These are phyloP conservation scores for Semicossyphus pulcher DNA, from an alignment of 2,113 vertebrate species.

Conservation along the genomic window DNA sequence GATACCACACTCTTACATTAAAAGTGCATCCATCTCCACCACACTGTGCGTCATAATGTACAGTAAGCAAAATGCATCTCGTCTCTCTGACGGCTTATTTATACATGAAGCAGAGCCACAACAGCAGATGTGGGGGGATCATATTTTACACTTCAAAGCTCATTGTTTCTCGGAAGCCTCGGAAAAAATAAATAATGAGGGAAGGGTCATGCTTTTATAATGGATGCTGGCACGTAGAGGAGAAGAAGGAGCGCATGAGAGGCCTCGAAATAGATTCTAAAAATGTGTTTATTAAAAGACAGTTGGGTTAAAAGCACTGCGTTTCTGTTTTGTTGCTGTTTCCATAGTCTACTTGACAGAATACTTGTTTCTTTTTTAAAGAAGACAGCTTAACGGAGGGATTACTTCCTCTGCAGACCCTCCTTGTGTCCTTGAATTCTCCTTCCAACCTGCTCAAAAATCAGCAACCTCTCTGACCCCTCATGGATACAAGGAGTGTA, in stretches of 20 bases:
- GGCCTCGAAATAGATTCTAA: background rate
- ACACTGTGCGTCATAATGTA: background rate
- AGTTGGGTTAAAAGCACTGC: background rate
- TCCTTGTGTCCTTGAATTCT: background rate
- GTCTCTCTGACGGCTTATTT: slow-evolving; percentile 45
- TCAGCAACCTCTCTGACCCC: background rate
- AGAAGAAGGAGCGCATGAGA: background rate
- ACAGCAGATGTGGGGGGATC: slow-evolving; percentile 30
- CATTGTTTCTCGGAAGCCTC: slow-evolving; percentile 42
- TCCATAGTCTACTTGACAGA: background rate
- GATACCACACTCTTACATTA: background rate
- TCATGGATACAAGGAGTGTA: background rate
- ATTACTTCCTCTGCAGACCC: background rate
- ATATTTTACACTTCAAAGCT: slow-evolving; percentile 70
- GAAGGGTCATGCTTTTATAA: slow-evolving; percentile 45
- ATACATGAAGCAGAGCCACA: slow-evolving; percentile 16
- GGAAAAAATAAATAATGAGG: slow-evolving; percentile 36
- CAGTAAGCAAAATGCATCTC: slow-evolving; percentile 28
- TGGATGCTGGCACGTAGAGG: slow-evolving; percentile 13
- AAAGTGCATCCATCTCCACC: slow-evolving; percentile 10
- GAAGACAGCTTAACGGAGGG: background rate
- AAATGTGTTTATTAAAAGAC: background rate
- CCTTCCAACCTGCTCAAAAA: slow-evolving; percentile 14
- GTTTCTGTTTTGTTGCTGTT: background rate
- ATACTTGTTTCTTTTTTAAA: no score